Evolutionary conservation across 2,888 invertebrate genomes (phyloP).

Genomic region (Dryomyza anilis): DNA sequence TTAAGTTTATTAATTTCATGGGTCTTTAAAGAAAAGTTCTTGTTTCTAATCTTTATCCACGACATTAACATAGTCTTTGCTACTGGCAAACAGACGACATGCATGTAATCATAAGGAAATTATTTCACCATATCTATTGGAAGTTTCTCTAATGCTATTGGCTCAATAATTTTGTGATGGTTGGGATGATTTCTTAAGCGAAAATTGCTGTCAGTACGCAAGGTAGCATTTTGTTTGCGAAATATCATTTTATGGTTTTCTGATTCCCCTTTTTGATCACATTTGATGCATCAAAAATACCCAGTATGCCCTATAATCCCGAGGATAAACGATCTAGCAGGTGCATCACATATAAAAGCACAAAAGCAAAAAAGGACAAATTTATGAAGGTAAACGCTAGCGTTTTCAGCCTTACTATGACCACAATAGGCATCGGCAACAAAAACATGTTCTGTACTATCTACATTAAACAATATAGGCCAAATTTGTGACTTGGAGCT

Average conservation of each 20-base stretch:
- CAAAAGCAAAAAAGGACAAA: slow-evolving; percentile 24
- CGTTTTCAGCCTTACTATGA: slow-evolving; percentile 24
- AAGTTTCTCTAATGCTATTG: background rate
- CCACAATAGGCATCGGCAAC: slow-evolving; percentile 22
- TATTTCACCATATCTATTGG: background rate
- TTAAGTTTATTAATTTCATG: background rate
- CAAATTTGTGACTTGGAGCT: slow-evolving; percentile 24
- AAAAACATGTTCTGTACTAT: slow-evolving; percentile 23
- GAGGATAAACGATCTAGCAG: slow-evolving; percentile 26
- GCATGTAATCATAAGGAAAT: background rate
- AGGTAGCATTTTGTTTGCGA: slow-evolving; percentile 5
- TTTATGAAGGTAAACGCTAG: slow-evolving; percentile 17
- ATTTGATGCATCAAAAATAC: slow-evolving; percentile 25
- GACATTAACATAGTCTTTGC: background rate
- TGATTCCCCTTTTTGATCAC: slow-evolving; percentile 22
- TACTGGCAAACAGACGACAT: background rate
- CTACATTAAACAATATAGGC: slow-evolving; percentile 26
- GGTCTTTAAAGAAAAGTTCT: background rate
- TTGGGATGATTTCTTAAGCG: slow-evolving; percentile 18
- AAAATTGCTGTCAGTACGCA: slow-evolving; percentile 23
- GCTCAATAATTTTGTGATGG: slow-evolving; percentile 24
- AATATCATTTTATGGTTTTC: slow-evolving; percentile 14
- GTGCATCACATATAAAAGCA: slow-evolving; percentile 26
- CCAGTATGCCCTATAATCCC: slow-evolving; percentile 22
- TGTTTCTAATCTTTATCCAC: background rate